Base-by-base conservation (phyloP, 1,140 invertebrate species). In the Eulimnadia texana region DNA sequence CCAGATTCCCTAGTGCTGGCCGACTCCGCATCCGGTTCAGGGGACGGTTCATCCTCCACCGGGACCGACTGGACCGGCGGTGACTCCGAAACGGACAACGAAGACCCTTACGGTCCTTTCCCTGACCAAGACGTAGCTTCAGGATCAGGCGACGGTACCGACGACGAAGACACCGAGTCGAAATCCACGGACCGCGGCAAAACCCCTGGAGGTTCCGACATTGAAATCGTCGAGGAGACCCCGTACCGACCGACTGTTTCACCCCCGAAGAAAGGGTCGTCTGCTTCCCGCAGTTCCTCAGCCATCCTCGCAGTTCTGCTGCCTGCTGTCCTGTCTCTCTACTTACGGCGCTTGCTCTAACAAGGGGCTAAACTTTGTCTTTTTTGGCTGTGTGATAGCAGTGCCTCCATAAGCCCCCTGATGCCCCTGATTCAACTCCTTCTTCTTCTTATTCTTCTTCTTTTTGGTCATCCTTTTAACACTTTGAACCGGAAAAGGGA, bases 11-110 rank as follows among this genome's bases (percentile, higher is more conserved):
- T 63, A 20, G 56, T 63, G 54, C 23, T 59, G 28, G 61, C 25
- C n/a, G 61, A 63, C 19, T 58, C 51, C 42, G 61, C 54, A 11
- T 63, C 61, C 20, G 61, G 61, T 0, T 63, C 61, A 3, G 52
- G 52, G 24, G 25, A 61, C 24, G 50, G 60, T 29, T 25, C 24
- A 16, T 22, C 25, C n/a, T 25, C 50, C 33, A 51, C 13, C 11
- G 60, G 60, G 10, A 23, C 16, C 25, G 33, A 29, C 6, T 23
- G 50, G 13, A 27, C 50, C 11, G 20, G 23, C 23, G 19, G 50
- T 1, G 55, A 57, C 27, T 33, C 28, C 11, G 55, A 57, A 29
- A 23, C 55, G 13, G 55, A 57, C 22, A 27, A 54, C 6, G 55
- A 57, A 13, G 55, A 27, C 6, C 19, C 53, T 25, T 27, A 60